phyloP scores from a whole-genome alignment of 2,113 vertebrate species.

The Calidris pugnax region DNA sequence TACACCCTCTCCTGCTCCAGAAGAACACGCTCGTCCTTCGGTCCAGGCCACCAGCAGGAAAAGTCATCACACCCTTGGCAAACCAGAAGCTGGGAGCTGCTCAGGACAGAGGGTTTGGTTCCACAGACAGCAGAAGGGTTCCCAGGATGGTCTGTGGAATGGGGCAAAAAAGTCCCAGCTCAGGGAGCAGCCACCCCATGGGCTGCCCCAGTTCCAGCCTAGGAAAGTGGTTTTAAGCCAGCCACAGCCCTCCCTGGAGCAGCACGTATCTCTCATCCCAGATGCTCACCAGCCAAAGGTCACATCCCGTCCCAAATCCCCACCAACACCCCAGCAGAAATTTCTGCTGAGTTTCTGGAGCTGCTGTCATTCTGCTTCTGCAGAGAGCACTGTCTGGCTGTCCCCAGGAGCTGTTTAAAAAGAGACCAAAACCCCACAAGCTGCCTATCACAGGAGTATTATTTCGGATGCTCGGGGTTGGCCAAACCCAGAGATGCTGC shows the following conservation, averaged over 20 bases:
- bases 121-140: neutral
- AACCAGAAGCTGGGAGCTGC: neutral
- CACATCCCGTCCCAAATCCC: neutral
- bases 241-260: neutral
- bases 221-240: neutral
- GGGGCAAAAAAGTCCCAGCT: neutral
- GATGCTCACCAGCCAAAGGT: neutral
- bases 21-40: fast-evolving
- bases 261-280: fast-evolving
- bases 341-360: neutral
- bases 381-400: neutral
- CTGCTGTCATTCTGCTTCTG: neutral
- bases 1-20: neutral
- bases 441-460: neutral
- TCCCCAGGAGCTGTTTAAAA: neutral
- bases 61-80: neutral
- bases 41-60: neutral
- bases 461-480: neutral
- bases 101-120: neutral
- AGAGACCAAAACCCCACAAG: neutral
- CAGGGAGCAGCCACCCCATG: neutral
- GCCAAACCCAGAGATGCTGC: neutral
- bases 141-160: neutral
- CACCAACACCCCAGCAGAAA: neutral
- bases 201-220: neutral